phyloP scores from a whole-genome alignment of 2,113 vertebrate genomes.

The Zosterops borbonicus region DNA sequence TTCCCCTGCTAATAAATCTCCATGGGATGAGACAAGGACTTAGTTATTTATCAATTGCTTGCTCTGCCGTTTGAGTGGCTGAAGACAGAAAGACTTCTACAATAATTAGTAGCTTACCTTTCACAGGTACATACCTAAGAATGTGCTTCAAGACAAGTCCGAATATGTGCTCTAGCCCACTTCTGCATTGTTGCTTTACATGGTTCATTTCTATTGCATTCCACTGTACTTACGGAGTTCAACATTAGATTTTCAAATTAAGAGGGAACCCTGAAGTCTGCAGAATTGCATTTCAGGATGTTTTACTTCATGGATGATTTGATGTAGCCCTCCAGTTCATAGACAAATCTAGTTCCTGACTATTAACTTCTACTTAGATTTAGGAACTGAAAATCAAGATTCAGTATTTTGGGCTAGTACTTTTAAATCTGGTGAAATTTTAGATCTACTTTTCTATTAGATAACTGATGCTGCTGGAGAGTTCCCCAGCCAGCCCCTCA shows the following conservation, averaged over 20 bases:
- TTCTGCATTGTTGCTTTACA: neutral
- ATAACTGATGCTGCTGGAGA: too few relatives aligned
- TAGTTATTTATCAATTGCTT: neutral
- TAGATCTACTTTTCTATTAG: neutral
- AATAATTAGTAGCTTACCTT: neutral
- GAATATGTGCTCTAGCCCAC: neutral
- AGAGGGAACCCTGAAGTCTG: neutral
- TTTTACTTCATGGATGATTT: neutral
- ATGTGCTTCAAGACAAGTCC: neutral
- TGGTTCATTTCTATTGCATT: constrained; percentile 15
- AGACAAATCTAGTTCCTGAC: neutral
- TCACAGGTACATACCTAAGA: neutral
- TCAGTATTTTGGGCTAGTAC: neutral
- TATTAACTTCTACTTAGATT: neutral
- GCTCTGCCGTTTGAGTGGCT: neutral
- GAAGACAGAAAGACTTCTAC: neutral
- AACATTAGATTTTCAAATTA: neutral
- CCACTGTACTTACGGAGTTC: neutral
- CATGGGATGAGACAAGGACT: neutral
- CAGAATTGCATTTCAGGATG: neutral
- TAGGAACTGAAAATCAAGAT: neutral
- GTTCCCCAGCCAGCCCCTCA: too few relatives aligned
- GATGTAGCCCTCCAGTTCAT: neutral
- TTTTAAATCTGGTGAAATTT: neutral
- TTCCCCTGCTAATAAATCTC: neutral